These are phyloP conservation scores for Pseudorectes ferrugineus DNA, from an alignment of 2,113 vertebrate genomes.

Conservation along the genomic window DNA sequence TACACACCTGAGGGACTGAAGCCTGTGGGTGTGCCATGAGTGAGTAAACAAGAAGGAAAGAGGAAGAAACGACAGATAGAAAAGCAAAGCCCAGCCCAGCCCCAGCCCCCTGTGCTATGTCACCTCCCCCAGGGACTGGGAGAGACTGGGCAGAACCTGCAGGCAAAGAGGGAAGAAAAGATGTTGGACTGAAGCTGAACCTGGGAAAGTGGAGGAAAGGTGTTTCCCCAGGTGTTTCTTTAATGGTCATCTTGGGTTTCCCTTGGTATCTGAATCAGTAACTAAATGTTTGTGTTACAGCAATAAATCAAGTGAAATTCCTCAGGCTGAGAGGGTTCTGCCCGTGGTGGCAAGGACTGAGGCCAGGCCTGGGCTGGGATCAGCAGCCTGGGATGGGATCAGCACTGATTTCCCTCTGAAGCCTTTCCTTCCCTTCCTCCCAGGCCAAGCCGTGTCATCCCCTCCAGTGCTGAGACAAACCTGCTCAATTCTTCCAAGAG, in stretches of 20 bases:
- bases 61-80: background rate
- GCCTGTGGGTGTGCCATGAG: background rate
- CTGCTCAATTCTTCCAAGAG: background rate
- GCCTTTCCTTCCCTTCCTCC: background rate
- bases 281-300: background rate
- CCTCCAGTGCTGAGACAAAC: background rate
- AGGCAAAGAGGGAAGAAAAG: background rate
- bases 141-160: background rate
- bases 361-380: background rate
- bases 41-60: background rate
- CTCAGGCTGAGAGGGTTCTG: background rate
- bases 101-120: background rate
- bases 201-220: background rate
- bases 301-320: background rate
- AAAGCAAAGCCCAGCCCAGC: background rate
- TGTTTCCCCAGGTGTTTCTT: background rate
- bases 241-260: background rate
- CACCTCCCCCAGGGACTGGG: background rate
- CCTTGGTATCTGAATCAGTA: background rate
- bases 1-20: background rate
- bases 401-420: background rate
- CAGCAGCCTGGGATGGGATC: background rate
- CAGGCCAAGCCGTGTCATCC: background rate
- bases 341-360: background rate
- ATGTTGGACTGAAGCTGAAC: background rate